Percentiles rank a stretch among this genome's conserved stretches.
Conservation (phyloP, 2,113 vertebrate genomes). For the Gobio gobio region DNA sequence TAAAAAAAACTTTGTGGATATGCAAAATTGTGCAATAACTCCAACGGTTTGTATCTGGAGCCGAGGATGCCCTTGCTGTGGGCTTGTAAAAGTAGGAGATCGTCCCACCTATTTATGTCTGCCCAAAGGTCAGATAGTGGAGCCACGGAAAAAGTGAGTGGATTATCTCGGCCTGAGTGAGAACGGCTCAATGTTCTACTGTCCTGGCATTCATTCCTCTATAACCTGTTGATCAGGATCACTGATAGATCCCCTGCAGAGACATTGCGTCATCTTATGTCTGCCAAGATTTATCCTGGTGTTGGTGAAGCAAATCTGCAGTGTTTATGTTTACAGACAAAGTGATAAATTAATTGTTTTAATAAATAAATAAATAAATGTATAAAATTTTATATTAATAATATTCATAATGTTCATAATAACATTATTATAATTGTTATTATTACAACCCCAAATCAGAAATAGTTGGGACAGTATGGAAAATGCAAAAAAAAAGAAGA, state of each 20-base stretch:
- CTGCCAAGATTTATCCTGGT: slow-evolving; percentile 1
- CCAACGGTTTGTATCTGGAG: background rate
- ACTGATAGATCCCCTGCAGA: slow-evolving; percentile 29
- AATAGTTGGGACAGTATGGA: no score
- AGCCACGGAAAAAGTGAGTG: slow-evolving; percentile 44
- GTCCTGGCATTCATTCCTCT: slow-evolving; percentile 4
- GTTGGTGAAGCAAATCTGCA: background rate
- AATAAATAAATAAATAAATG: background rate
- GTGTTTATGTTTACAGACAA: background rate
- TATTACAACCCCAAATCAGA: no score
- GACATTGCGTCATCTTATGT: slow-evolving; percentile 35
- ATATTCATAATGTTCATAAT: no score
- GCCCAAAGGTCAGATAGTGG: slow-evolving; percentile 1
- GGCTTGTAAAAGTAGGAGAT: background rate
- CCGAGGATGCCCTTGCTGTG: background rate
- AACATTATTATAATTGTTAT: background rate
- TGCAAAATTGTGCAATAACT: background rate
- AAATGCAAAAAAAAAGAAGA: no score
- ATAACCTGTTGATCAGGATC: slow-evolving; percentile 39
- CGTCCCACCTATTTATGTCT: slow-evolving; percentile 36
- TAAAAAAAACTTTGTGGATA: no score
- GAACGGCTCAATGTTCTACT: background rate
- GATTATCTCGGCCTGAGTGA: slow-evolving; percentile 10
- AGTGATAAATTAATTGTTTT: background rate
- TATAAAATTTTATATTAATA: no score